Conservation (phyloP, 2,113 vertebrate species). For the Tachysurus fulvidraco region DNA sequence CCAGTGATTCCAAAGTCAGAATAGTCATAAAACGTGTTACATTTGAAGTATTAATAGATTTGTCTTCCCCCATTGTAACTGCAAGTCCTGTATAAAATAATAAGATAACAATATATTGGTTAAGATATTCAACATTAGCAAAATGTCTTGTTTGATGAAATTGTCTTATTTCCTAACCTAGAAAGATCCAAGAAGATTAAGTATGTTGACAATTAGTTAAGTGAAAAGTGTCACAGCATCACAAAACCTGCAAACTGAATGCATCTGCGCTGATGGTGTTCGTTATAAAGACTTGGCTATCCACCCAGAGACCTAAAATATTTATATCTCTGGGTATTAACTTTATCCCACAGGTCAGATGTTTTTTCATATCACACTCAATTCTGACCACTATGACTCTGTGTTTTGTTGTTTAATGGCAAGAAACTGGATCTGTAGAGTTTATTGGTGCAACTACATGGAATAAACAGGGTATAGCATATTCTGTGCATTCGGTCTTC, state of each 20-base stretch:
- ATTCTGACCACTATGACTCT: no score
- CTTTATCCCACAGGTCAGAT: neutral
- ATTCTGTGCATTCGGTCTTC: no score
- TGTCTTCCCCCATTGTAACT: neutral
- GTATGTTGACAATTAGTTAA: neutral
- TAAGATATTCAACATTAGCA: neutral
- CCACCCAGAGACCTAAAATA: neutral
- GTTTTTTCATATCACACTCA: neutral
- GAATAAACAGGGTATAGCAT: no score
- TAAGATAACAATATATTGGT: neutral
- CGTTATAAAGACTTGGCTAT: neutral
- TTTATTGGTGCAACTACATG: no score
- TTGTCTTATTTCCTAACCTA: neutral
- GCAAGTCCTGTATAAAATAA: neutral
- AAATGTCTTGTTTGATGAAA: neutral
- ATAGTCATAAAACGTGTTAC: neutral
- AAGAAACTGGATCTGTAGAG: no score
- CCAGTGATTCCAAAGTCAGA: conserved; percentile 12
- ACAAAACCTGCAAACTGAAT: neutral
- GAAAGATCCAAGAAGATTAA: neutral
- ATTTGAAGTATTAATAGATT: neutral
- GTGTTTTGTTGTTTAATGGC: no score
- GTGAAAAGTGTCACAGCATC: neutral
- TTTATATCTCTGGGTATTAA: neutral
- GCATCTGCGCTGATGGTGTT: neutral